These are phyloP conservation scores for Anhinga rufa DNA, from an alignment of 2,113 vertebrate genomes.

Conservation along the genomic window DNA sequence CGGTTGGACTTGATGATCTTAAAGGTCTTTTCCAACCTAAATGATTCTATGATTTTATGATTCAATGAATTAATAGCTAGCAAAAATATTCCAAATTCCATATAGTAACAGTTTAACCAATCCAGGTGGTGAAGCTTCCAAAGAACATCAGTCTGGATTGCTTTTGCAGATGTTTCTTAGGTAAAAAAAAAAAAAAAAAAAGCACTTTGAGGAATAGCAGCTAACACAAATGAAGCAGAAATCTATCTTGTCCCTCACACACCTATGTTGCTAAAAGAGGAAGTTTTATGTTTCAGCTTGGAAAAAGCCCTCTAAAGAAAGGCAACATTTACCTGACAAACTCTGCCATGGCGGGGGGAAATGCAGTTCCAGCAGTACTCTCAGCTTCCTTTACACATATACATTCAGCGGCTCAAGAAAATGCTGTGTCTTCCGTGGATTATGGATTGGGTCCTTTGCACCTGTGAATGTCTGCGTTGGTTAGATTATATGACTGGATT, in stretches of 20 bases:
- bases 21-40: neutral
- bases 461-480: fast-evolving
- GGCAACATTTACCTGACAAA: neutral
- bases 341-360: neutral
- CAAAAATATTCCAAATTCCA: neutral
- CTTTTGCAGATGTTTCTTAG: neutral
- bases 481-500: neutral
- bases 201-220: neutral
- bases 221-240: neutral
- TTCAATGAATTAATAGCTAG: neutral
- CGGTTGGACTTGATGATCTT: neutral
- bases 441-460: neutral
- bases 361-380: neutral
- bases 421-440: neutral
- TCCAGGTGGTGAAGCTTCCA: neutral
- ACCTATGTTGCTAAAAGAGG: neutral
- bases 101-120: neutral
- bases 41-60: no score
- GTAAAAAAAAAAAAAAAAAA: neutral
- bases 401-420: neutral
- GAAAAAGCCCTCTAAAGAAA: neutral
- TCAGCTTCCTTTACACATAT: neutral
- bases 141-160: neutral
- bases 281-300: neutral
- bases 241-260: neutral